Evolutionary conservation across 2,888 invertebrate species (phyloP), one percentile per base, ranked within the genome.

Genomic region (Protophormia terraenovae): DNA sequence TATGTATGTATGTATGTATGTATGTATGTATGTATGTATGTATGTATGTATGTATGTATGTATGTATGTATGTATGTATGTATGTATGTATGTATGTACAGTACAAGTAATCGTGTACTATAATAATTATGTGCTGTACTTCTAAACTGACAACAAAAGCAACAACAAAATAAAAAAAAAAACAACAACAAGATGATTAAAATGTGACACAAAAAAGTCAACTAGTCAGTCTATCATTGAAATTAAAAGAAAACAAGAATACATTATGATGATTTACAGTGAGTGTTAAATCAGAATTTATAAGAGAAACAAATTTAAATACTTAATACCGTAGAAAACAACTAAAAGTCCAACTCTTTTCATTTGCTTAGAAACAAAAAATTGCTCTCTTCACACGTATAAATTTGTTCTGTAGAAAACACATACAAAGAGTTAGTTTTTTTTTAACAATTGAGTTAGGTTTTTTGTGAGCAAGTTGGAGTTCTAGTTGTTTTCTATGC

Each of bases 151-250:
- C n/a, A n/a, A n/a, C n/a, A n/a, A n/a, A n/a, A n/a, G n/a, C 73
- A 62, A 6, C 16, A 1, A 32, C 73, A 47, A 50, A 12, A 29
- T 14, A 12, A 22, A 45, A 16, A 16, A 3, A 4, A 45, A 45
- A 45, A 45, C 45, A 45, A 3, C 5, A 38, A 38, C n/a, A n/a
- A 50, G 19, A 38, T 78, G 69, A 78, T 78, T 27, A 47, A 58
- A 69, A 60, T 24, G 58, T 47, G 58, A 19, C 60, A 78, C 58
- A 60, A 24, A 27, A 78, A 60, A 58, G 16, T 35, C 47, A n/a
- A n/a, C n/a, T n/a, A n/a, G n/a, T n/a, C n/a, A n/a, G n/a, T n/a
- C n/a, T n/a, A n/a, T n/a, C n/a, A 19, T 27, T 60, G 47, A 47
- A 69, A 78, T 69, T 69, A 47, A 69, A 67, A 19, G 16, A 47